Percentiles rank a stretch among this genome's conserved stretches.
Evolutionary conservation across 35 echinoderm and acorn worm genomes (phyloP).

Genomic region (Strongylocentrotus purpuratus): DNA sequence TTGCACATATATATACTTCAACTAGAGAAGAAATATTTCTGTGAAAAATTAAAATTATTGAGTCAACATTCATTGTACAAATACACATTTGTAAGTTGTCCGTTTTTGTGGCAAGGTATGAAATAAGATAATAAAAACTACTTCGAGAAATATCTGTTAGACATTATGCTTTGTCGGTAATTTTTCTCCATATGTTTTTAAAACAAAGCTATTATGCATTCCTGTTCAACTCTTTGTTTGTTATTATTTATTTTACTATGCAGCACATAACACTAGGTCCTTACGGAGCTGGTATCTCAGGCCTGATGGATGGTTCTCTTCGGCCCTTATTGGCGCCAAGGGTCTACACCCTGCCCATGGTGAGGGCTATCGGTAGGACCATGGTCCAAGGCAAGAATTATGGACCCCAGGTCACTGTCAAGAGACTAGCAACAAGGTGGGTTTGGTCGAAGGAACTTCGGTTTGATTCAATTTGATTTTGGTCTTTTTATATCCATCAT

Average conservation of each 20-base stretch:
- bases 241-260: neutral
- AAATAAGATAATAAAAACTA: too few relatives aligned
- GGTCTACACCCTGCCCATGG: slow-evolving; percentile 98
- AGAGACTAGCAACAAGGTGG: slow-evolving; percentile 95
- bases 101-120: too few relatives aligned
- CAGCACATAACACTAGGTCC: slow-evolving; percentile 69
- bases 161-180: too few relatives aligned
- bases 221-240: neutral
- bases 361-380: slow-evolving; percentile 92
- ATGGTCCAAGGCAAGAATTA: slow-evolving; percentile 99
- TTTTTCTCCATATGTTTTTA: too few relatives aligned
- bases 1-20: too few relatives aligned
- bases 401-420: slow-evolving; percentile 97
- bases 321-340: slow-evolving; percentile 89
- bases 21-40: too few relatives aligned
- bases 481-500: neutral
- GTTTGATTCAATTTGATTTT: neutral
- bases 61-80: too few relatives aligned
- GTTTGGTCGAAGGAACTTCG: too few relatives aligned
- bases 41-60: too few relatives aligned
- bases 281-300: slow-evolving; percentile 71
- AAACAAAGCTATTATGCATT: too few relatives aligned
- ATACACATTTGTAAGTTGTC: too few relatives aligned
- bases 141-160: too few relatives aligned
- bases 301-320: slow-evolving; percentile 79